These are phyloP conservation scores for Urocolius indicus DNA, from an alignment of 2,113 vertebrate species.

Conservation along the genomic window DNA sequence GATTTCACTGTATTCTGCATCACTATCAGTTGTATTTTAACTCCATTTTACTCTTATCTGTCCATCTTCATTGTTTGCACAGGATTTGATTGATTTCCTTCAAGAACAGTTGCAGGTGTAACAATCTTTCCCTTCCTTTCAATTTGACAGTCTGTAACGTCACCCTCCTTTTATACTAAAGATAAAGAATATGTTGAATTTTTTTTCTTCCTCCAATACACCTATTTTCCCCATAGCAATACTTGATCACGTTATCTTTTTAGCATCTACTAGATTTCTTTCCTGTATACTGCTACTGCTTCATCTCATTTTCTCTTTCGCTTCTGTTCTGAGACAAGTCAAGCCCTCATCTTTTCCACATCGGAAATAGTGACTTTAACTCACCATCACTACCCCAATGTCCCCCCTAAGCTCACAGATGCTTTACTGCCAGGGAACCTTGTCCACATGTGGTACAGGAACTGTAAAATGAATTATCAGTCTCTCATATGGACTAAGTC, in stretches of 20 bases:
- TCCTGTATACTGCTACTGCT: neutral
- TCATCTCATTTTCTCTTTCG: neutral
- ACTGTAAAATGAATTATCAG: neutral
- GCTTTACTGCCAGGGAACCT: neutral
- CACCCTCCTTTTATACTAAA: neutral
- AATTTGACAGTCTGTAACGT: neutral
- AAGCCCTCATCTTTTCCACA: neutral
- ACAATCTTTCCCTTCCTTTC: neutral
- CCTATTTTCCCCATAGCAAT: neutral
- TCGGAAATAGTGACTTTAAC: neutral
- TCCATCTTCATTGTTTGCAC: neutral
- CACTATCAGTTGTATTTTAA: neutral
- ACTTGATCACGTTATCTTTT: neutral
- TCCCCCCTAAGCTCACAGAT: neutral
- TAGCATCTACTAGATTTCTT: neutral
- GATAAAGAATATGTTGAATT: neutral
- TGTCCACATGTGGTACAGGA: accelerated
- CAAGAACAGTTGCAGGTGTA: neutral
- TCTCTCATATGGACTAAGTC: neutral
- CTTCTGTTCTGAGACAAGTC: neutral
- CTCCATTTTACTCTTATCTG: neutral
- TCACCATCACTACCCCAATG: neutral
- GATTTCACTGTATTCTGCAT: neutral
- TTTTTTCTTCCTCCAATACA: neutral
- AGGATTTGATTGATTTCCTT: slow-evolving; percentile 25